phyloP scores from a whole-genome alignment of 2,888 invertebrate species.

The Torymus auratus region DNA sequence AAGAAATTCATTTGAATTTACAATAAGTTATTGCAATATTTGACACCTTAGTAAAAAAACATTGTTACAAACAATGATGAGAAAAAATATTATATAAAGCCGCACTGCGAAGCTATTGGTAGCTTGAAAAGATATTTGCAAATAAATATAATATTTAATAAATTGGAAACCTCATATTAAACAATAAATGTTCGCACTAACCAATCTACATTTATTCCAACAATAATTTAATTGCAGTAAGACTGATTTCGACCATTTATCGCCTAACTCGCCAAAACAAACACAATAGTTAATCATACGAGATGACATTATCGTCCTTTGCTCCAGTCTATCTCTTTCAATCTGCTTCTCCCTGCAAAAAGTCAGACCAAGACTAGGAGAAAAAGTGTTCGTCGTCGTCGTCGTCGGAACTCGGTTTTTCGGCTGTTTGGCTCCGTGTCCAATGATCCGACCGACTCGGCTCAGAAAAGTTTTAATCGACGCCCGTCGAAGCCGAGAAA shows the following conservation, averaged over 20 bases:
- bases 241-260: neutral
- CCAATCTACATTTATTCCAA: too few species aligned
- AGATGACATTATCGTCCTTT: constrained; percentile 9
- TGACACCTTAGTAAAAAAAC: too few species aligned
- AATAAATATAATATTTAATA: too few species aligned
- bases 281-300: constrained; percentile 33
- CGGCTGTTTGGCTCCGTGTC: constrained; percentile 64
- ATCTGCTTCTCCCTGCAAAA: constrained; percentile 42
- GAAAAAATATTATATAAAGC: too few species aligned
- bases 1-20: neutral
- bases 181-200: too few species aligned
- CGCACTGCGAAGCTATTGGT: too few species aligned
- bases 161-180: too few species aligned
- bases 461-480: constrained; percentile 74
- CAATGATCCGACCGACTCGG: constrained; percentile 68
- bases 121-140: too few species aligned
- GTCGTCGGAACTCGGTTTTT: constrained; percentile 68
- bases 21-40: neutral
- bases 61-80: too few species aligned
- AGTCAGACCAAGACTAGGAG: constrained; percentile 1
- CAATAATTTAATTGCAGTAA: too few species aligned
- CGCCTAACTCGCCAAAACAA: constrained; percentile 2
- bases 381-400: constrained; percentile 48
- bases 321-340: constrained; percentile 19
- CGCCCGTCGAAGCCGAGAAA: constrained; percentile 57